These are phyloP conservation scores for Nudaria mundana DNA, from an alignment of 2,888 invertebrate genomes.

Conservation along the genomic window DNA sequence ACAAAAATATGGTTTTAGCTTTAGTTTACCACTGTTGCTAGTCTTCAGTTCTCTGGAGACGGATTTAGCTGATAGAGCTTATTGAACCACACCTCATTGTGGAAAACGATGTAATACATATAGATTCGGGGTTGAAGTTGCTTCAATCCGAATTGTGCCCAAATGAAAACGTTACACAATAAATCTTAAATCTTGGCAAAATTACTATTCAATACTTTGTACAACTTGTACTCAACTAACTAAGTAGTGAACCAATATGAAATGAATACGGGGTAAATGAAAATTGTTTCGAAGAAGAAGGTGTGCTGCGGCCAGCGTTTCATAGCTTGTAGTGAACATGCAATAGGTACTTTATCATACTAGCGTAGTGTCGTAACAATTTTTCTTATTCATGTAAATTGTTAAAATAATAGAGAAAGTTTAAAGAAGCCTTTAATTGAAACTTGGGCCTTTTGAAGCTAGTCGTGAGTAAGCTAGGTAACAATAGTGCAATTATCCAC, in stretches of 20 bases:
- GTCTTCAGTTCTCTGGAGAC: no score
- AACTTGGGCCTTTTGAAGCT: slow-evolving; percentile 50
- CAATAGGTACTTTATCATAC: slow-evolving; percentile 50
- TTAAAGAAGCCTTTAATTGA: slow-evolving; percentile 63
- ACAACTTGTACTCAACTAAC: slow-evolving; percentile 20
- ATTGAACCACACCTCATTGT: no score
- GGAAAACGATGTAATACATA: no score
- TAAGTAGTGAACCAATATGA: slow-evolving; percentile 26
- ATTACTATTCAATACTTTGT: no score
- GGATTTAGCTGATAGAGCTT: no score
- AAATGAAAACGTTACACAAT: no score
- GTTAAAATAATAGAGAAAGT: slow-evolving; percentile 61
- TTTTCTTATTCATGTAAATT: slow-evolving; percentile 67
- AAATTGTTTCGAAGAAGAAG: slow-evolving; percentile 43
- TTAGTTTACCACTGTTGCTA: no score
- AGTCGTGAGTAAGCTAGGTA: slow-evolving; percentile 50
- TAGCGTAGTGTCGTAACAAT: slow-evolving; percentile 47
- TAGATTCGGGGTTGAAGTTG: no score
- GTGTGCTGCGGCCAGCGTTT: slow-evolving; percentile 33
- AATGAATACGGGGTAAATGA: slow-evolving; percentile 33
- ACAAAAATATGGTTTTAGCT: no score
- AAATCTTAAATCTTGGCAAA: no score
- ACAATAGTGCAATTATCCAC: slow-evolving; percentile 76
- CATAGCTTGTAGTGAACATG: slow-evolving; percentile 45
- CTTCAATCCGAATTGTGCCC: no score